Evolutionary conservation across 1,140 invertebrate genomes (phyloP).

Genomic region (Drosophila elegans): DNA sequence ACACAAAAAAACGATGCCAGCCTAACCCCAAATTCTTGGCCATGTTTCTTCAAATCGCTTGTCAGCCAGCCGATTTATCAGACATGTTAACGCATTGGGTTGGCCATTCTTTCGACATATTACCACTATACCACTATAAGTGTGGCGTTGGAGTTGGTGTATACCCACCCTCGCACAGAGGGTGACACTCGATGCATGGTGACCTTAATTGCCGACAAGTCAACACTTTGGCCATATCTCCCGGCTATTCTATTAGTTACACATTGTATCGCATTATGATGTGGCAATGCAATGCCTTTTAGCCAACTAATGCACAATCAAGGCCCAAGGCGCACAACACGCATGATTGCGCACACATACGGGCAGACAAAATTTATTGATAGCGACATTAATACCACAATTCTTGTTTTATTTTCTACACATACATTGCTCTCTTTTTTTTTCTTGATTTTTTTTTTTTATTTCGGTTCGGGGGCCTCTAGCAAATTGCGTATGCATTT

Average conservation of each 20-base stretch:
- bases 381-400: constrained; percentile 76
- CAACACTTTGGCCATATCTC: constrained; percentile 72
- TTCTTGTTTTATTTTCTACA: constrained; percentile 43
- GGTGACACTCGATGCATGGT: constrained; percentile 45
- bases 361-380: constrained; percentile 73
- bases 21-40: neutral
- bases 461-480: constrained; percentile 25
- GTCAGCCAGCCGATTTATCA: constrained; percentile 24
- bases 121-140: no score
- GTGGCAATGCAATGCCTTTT: constrained; percentile 23
- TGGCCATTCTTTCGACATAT: constrained; percentile 15
- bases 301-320: constrained; percentile 73
- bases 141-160: no score
- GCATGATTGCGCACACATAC: constrained; percentile 43
- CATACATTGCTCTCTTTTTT: constrained; percentile 31
- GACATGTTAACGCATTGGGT: constrained; percentile 19
- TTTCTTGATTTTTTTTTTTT: constrained; percentile 18
- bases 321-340: constrained; percentile 68
- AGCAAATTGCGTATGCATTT: constrained; percentile 68
- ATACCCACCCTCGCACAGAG: constrained; percentile 27
- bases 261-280: constrained; percentile 36
- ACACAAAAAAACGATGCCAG: neutral
- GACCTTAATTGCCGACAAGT: constrained; percentile 77
- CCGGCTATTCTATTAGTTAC: constrained; percentile 63
- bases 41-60: constrained; percentile 20